Evolutionary conservation across 2,113 vertebrate genomes (phyloP).

Genomic region (Micronycteris hirsuta): DNA sequence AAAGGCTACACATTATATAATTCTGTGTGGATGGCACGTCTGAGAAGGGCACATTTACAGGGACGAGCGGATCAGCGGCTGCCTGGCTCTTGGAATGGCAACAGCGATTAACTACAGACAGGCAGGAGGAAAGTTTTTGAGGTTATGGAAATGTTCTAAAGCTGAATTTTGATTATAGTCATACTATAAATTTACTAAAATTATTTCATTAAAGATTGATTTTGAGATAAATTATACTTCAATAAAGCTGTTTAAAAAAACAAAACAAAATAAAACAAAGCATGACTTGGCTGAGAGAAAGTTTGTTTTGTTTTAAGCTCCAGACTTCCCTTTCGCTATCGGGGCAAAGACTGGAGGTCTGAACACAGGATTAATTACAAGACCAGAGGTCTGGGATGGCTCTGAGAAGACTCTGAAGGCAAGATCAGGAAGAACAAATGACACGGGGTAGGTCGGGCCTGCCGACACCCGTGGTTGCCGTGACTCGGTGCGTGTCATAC

Average conservation of each 20-base stretch:
- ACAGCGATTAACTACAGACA: not conserved
- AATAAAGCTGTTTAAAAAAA: not conserved
- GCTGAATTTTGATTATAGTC: not conserved
- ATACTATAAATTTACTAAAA: not conserved
- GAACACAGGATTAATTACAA: not conserved
- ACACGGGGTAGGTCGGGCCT: too few relatives aligned
- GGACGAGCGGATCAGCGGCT: not conserved
- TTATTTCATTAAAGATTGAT: not conserved
- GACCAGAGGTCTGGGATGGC: not conserved
- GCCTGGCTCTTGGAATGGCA: not conserved
- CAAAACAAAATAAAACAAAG: not conserved
- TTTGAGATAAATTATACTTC: not conserved
- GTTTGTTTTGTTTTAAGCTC: not conserved
- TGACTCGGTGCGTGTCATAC: too few relatives aligned
- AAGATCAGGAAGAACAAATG: not conserved
- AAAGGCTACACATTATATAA: not conserved
- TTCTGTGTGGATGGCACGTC: not conserved
- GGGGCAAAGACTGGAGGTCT: not conserved
- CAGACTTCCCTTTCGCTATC: not conserved
- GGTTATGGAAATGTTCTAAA: not conserved
- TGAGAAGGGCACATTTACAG: not conserved
- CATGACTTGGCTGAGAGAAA: not conserved
- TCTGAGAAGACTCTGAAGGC: not conserved
- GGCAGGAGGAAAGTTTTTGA: not conserved
- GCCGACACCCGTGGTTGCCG: too few relatives aligned